Conservation (phyloP, 2,113 vertebrate genomes). For the Corydoras maculifer region DNA sequence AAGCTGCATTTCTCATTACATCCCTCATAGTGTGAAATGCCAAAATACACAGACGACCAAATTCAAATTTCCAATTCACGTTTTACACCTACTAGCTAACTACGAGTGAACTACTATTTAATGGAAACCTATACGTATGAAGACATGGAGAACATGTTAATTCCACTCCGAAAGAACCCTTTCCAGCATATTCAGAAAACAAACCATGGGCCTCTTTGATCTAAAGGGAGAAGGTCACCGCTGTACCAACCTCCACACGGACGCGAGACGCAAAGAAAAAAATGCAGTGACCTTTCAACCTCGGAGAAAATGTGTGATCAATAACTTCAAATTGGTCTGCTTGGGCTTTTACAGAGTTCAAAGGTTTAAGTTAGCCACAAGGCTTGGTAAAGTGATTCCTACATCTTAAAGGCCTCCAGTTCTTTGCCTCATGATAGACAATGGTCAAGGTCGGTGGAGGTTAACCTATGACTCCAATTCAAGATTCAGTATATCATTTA, state of each 20-base stretch:
- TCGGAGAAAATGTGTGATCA: conserved; percentile 73
- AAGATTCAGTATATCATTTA: conserved; percentile 42
- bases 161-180: too few species aligned
- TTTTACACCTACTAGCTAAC: too few species aligned
- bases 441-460: conserved; percentile 34
- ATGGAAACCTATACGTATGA: too few species aligned
- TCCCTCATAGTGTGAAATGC: too few species aligned
- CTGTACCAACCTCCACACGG: conserved; percentile 28
- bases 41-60: too few species aligned
- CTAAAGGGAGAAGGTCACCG: too few species aligned
- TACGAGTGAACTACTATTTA: too few species aligned
- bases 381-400: conserved; percentile 51
- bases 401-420: conserved; percentile 47
- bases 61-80: too few species aligned
- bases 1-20: too few species aligned
- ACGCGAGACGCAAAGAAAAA: conserved; percentile 55
- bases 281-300: conserved; percentile 42
- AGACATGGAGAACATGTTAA: too few species aligned
- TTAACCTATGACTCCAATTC: conserved; percentile 51
- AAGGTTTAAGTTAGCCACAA: conserved; percentile 53
- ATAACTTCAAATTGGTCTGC: conserved; percentile 61
- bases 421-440: conserved; percentile 41
- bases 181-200: too few species aligned
- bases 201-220: too few species aligned
- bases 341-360: conserved; percentile 43